Evolutionary conservation across 2,797 vertebrate genomes (phyloP), one percentile per base, ranked within the genome.

Genomic region (Hydrolagus colliei): DNA sequence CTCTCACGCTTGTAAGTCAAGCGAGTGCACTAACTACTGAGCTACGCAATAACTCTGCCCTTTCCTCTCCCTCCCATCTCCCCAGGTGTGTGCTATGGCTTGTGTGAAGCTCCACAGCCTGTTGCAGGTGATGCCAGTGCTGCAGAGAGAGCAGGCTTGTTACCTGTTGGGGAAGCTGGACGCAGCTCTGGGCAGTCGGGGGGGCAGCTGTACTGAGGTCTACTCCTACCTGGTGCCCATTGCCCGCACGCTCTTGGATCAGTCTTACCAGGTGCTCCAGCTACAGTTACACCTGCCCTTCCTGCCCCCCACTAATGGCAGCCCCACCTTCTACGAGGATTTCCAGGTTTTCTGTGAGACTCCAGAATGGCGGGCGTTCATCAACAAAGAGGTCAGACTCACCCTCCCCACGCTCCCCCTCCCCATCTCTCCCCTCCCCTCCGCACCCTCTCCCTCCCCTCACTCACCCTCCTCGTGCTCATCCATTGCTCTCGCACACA

Each of bases 31-130:
- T 27, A 27, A 27, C 27, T 27, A 27, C 27, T 27, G 27, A 27
- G 27, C 27, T 27, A 27, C 27, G 27, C 27, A 27, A 27, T 27
- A 27, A 27, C 27, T 27, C 1, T 27, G 27, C 27, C 27, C 27
- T 27, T 52, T 52, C 41, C 41, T 52, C 41, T 6, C 41, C 3
- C 41, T 6, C 41, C 41, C 41, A 27, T 27, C 27, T 6, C 85
- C 0, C 0, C 90, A 98, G 98, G 93, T 98, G 89, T 96, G 96
- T 88, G 95, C 95, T 0, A 94, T 96, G 94, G 98, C 98, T 0
- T 96, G 95, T 0, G 93, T 97, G 88, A 99, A 97, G 91, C 94
- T 99, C n/a, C 97, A 98, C 90, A 95, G 94, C 35, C 93, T 99
- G 1, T 95, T 99, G 20, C 97, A 98, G 93, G 98, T 96, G 0